phyloP scores from a whole-genome alignment of 2,113 vertebrate species.

The Cacatua alba region DNA sequence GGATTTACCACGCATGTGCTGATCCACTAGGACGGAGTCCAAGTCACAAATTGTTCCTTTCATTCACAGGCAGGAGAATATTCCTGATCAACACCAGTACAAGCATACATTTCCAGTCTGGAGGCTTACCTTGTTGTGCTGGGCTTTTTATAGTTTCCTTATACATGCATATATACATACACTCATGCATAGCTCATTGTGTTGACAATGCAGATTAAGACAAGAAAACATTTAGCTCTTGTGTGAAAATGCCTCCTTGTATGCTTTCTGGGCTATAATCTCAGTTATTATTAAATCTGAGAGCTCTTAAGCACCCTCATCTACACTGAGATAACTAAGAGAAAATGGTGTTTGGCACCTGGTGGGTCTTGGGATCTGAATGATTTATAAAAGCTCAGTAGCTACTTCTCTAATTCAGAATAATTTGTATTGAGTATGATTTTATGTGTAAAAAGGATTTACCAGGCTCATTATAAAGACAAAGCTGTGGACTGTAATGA shows the following conservation, averaged over 20 bases:
- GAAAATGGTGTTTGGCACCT: neutral
- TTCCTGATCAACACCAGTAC: neutral
- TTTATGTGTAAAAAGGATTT: conserved; percentile 14
- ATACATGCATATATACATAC: accelerated
- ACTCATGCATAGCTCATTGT: neutral
- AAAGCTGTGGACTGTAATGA: neutral
- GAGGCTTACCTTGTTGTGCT: neutral
- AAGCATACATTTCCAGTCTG: accelerated
- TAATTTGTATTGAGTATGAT: neutral
- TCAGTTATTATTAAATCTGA: neutral
- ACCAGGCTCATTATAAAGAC: neutral
- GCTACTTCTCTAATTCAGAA: neutral
- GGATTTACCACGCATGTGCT: conserved; percentile 58
- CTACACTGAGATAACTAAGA: neutral
- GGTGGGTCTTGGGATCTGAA: neutral
- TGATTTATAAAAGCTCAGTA: neutral
- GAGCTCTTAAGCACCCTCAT: neutral
- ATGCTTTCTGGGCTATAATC: neutral
- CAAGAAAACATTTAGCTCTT: neutral
- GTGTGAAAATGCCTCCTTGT: neutral
- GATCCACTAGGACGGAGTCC: conserved; percentile 36
- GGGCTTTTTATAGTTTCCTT: conserved; percentile 36
- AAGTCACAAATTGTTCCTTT: conserved; percentile 17
- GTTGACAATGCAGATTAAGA: neutral
- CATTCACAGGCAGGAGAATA: conserved; percentile 5